These are phyloP conservation scores for Osmerus mordax DNA, from an alignment of 2,113 vertebrate species.

Conservation along the genomic window DNA sequence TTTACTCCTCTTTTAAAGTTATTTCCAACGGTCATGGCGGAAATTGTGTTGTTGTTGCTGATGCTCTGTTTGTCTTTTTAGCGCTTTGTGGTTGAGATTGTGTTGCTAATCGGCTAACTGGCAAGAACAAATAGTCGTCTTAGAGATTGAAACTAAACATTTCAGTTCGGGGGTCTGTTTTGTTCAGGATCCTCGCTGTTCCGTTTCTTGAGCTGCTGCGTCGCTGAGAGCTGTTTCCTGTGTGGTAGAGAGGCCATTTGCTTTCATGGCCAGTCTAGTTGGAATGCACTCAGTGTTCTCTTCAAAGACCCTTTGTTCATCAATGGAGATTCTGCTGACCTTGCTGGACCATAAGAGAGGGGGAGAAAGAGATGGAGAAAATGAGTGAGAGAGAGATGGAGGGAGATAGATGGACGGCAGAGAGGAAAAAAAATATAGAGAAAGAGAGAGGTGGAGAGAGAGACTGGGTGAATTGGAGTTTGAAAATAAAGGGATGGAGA, in stretches of 20 bases:
- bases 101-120: no score
- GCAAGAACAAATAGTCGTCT: no score
- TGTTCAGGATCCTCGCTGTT: no score
- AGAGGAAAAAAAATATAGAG: background rate
- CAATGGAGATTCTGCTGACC: slow-evolving; percentile 54
- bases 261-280: slow-evolving; percentile 4
- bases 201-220: no score
- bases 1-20: background rate
- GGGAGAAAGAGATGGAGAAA: slow-evolving; percentile 42
- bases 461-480: slow-evolving; percentile 8
- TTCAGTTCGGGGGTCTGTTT: no score
- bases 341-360: slow-evolving; percentile 35
- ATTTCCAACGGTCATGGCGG: background rate
- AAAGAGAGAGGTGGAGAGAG: background rate
- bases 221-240: background rate
- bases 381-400: slow-evolving; percentile 20
- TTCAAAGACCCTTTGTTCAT: slow-evolving; percentile 67
- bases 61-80: background rate
- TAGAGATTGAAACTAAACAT: no score
- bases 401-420: background rate
- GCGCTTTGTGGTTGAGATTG: no score
- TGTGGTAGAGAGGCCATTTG: background rate
- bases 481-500: slow-evolving; percentile 8
- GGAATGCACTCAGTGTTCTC: slow-evolving; percentile 21
- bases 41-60: no score